phyloP scores from a whole-genome alignment of 1,140 invertebrate species.

The Bombus pascuorum region DNA sequence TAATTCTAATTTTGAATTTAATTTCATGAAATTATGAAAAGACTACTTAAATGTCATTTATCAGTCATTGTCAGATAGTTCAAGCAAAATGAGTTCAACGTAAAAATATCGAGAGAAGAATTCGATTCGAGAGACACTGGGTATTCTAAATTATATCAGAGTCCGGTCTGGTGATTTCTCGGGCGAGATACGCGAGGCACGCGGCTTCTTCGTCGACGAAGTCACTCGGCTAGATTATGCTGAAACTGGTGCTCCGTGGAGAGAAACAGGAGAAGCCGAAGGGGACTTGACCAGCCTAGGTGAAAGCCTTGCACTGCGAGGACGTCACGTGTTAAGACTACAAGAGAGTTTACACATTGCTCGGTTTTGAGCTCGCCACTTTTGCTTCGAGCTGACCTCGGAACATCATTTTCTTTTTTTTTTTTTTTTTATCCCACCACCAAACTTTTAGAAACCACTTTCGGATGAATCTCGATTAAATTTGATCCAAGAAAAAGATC shows the following conservation, averaged over 20 bases:
- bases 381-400: conserved; percentile 32
- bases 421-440: not conserved
- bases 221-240: conserved; percentile 75
- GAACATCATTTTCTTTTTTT: not conserved
- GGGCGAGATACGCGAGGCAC: conserved; percentile 51
- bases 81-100: not conserved
- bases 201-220: conserved; percentile 51
- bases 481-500: not conserved
- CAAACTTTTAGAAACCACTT: not conserved
- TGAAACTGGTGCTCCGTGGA: conserved; percentile 74
- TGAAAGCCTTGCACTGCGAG: conserved; percentile 72
- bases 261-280: conserved; percentile 49
- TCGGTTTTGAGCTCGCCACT: conserved; percentile 44
- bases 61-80: not conserved
- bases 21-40: not conserved
- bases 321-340: conserved; percentile 57
- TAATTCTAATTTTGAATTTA: not conserved
- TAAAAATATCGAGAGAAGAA: not conserved
- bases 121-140: not conserved
- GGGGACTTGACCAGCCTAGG: conserved; percentile 62
- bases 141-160: conserved; percentile 1
- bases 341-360: conserved; percentile 51
- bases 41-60: not conserved
- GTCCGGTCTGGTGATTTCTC: conserved; percentile 39
- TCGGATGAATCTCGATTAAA: not conserved